Percentiles rank a stretch among this genome's conserved stretches.
Evolutionary conservation across 2,113 vertebrate species (phyloP).

Genomic region (Himantopus leucocephalus): DNA sequence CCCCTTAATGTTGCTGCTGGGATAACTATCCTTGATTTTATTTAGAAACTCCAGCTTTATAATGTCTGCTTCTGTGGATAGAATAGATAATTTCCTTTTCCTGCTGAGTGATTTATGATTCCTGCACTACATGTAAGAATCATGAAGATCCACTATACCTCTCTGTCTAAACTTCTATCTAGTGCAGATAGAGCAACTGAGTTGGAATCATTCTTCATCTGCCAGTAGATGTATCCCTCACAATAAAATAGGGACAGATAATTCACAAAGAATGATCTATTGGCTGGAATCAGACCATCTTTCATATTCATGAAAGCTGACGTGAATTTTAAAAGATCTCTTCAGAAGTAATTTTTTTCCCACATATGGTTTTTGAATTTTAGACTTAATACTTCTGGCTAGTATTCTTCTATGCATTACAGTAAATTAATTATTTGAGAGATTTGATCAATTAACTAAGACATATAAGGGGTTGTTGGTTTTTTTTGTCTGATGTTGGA

Average conservation of each 20-base stretch:
- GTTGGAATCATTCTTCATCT: background rate
- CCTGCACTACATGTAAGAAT: background rate
- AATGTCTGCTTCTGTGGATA: background rate
- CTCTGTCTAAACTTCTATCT: background rate
- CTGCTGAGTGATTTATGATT: background rate
- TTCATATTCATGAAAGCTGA: background rate
- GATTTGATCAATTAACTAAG: background rate
- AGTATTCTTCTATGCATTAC: background rate
- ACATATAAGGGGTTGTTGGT: accelerated
- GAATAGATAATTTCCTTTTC: background rate
- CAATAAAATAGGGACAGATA: background rate
- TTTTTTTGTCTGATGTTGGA: background rate
- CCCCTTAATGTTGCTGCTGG: background rate
- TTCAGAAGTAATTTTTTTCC: background rate
- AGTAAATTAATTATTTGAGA: background rate
- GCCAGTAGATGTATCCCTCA: background rate
- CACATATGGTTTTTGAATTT: background rate
- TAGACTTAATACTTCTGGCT: background rate
- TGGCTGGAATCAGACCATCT: background rate
- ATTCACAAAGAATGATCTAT: background rate
- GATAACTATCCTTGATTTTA: background rate
- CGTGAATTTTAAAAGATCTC: background rate
- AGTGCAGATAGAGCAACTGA: background rate
- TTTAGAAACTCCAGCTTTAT: background rate
- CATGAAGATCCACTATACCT: background rate